Evolutionary conservation across 2,888 invertebrate species (phyloP), one percentile per base, ranked within the genome.

Genomic region (Sinotaia quadrata): DNA sequence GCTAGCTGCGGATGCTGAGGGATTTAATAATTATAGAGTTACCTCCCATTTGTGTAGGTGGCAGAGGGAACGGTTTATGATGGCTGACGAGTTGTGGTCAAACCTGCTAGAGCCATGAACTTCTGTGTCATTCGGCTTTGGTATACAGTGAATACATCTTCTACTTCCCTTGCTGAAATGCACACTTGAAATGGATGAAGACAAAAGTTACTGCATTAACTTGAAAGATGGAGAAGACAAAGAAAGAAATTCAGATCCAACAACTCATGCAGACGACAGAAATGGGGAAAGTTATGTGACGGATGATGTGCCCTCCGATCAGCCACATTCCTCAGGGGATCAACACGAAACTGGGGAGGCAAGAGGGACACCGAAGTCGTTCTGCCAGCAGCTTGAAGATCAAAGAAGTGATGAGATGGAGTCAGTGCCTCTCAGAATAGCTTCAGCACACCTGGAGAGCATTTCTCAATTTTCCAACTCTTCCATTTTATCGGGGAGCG

Each of bases 401-500:
- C 41, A 65, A 65, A 47, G 54, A 15, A 52, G 29, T 56, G 65
- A 65, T 41, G 37, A 54, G 12, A 18, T 65, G 44, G 65, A 65
- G 24, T 41, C 54, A 44, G 12, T 56, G 10, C 56, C 27, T 41
- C 54, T 56, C 12, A 51, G 27, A 27, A 18, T 51, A 18, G 33
- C 65, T 10, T n/a, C 56, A 44, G 52, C 44, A 5, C 54, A 47
- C 15, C 12, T 33, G 5, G 56, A 65, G 33, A 54, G 24, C 27
- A 8, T 27, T 29, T 29, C 54, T 18, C 27, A n/a, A 10, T 65
- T 65, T 29, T 15, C 65, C 21, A 65, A 56, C 56, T 54, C 54
- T 10, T 37, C 37, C 65, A 65, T 65, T 33, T 33, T 65, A 47
- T 65, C 65, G 63, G 71, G 71, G 37, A 73, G 69, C 66, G 83